phyloP scores from a whole-genome alignment of 2,888 invertebrate species.

The Drosophila histrio region DNA sequence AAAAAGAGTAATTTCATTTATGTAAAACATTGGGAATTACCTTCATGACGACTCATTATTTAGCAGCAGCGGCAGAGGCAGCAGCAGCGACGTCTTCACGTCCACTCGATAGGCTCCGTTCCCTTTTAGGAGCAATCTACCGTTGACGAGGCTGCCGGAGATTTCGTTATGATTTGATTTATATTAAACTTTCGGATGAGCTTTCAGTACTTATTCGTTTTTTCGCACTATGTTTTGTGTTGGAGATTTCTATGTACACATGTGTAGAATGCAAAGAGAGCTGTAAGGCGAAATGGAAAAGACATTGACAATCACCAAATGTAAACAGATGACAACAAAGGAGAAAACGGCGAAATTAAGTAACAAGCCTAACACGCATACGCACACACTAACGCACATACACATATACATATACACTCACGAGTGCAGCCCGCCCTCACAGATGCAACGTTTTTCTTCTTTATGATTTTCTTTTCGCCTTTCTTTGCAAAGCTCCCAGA shows the following conservation, averaged over 20 bases:
- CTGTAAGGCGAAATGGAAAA: conserved; percentile 33
- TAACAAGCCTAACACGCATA: conserved; percentile 46
- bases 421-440: conserved; percentile 45
- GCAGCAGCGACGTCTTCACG: conserved; percentile 58
- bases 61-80: conserved; percentile 52
- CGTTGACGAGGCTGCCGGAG: conserved; percentile 27
- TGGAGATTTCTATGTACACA: conserved; percentile 37
- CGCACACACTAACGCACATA: conserved; percentile 1
- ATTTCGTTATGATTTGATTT: conserved; percentile 32
- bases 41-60: conserved; percentile 97
- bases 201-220: conserved; percentile 35
- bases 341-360: conserved; percentile 45
- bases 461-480: conserved; percentile 48
- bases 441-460: conserved; percentile 49
- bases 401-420: conserved; percentile 9
- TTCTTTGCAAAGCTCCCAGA: conserved; percentile 46
- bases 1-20: background rate
- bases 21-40: conserved; percentile 85
- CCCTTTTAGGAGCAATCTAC: conserved; percentile 27
- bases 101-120: conserved; percentile 56
- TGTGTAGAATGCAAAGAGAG: conserved; percentile 30
- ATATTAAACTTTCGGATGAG: conserved; percentile 36
- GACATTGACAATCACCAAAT: conserved; percentile 20
- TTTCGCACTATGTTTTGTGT: conserved; percentile 11
- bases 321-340: conserved; percentile 54